Percentiles rank a stretch among this genome's conserved stretches.
Evolutionary conservation across 2,797 vertebrate genomes (phyloP).

Genomic region (Periophthalmus magnuspinnatus): DNA sequence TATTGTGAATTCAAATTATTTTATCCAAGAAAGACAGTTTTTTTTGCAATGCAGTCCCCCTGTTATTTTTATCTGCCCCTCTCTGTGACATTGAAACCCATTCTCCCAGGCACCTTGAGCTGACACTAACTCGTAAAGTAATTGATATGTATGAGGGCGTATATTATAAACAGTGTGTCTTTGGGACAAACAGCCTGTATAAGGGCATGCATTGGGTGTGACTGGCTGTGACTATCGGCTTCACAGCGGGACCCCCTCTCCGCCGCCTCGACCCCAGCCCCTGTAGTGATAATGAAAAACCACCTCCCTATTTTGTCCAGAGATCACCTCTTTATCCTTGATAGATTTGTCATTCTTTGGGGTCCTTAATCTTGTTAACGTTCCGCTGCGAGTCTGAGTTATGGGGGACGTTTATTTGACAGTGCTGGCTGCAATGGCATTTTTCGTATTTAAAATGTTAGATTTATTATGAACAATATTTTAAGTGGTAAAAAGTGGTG

Average conservation of each 20-base stretch:
- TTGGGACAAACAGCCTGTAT: conserved; percentile 61
- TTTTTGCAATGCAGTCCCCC: conserved; percentile 1
- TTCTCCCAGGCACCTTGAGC: conserved; percentile 74
- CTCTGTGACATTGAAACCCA: conserved; percentile 72
- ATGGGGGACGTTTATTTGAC: not conserved
- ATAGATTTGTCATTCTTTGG: not conserved
- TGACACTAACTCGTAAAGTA: conserved; percentile 65
- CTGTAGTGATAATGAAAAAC: conserved; percentile 55
- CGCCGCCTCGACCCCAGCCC: conserved; percentile 48
- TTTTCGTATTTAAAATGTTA: not conserved
- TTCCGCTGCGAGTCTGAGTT: not conserved
- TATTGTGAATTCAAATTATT: no score
- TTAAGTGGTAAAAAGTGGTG: no score
- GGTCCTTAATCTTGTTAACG: conserved; percentile 5
- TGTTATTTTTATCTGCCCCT: conserved; percentile 49
- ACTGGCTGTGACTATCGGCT: conserved; percentile 41
- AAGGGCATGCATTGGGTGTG: conserved; percentile 45
- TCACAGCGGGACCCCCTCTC: conserved; percentile 40
- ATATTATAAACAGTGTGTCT: conserved; percentile 55
- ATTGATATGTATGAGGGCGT: conserved; percentile 74
- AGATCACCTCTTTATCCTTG: conserved; percentile 10
- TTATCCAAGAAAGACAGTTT: not conserved
- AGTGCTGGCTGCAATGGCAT: not conserved
- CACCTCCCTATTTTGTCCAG: conserved; percentile 35
- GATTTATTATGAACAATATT: not conserved